Conservation (phyloP, 2,113 vertebrate genomes). For the Thamnophis sirtalis region DNA sequence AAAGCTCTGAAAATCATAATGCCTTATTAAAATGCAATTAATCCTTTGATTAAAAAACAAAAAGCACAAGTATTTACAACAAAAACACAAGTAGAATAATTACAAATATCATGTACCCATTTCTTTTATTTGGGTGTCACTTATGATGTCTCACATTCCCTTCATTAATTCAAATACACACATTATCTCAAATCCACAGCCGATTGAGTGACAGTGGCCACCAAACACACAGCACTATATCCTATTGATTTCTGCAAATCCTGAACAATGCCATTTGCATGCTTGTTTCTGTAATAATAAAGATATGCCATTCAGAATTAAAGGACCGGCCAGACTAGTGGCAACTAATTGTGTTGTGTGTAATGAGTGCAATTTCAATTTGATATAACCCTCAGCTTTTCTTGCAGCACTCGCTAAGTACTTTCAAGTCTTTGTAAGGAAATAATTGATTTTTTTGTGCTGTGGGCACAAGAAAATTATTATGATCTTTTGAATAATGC, state of each 20-base stretch:
- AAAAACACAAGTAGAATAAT: slow-evolving; percentile 99
- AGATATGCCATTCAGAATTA: slow-evolving; percentile 99
- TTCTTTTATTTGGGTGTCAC: slow-evolving; percentile 99
- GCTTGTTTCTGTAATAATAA: slow-evolving; percentile 99
- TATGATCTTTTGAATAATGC: slow-evolving; percentile 99
- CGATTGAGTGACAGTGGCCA: slow-evolving; percentile 98
- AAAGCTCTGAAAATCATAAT: slow-evolving; percentile 89
- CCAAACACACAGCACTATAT: slow-evolving; percentile 98
- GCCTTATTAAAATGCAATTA: slow-evolving; percentile 99
- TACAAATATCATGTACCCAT: slow-evolving; percentile 99
- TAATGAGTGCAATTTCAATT: slow-evolving; percentile 99
- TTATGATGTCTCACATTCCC: slow-evolving; percentile 97
- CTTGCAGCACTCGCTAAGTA: slow-evolving; percentile 98
- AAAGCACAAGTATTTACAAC: slow-evolving; percentile 99
- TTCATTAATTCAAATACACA: slow-evolving; percentile 99
- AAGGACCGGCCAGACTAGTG: slow-evolving; percentile 98
- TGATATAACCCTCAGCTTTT: slow-evolving; percentile 99
- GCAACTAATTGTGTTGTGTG: slow-evolving; percentile 99
- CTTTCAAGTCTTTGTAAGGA: slow-evolving; percentile 99
- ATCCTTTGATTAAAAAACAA: slow-evolving; percentile 99
- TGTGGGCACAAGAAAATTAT: slow-evolving; percentile 99
- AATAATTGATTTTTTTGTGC: slow-evolving; percentile 99
- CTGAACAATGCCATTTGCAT: slow-evolving; percentile 99
- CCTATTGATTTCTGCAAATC: slow-evolving; percentile 99
- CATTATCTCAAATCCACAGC: slow-evolving; percentile 99